Conservation (phyloP, 2,888 invertebrate species). For the Drosophila melanosoma region DNA sequence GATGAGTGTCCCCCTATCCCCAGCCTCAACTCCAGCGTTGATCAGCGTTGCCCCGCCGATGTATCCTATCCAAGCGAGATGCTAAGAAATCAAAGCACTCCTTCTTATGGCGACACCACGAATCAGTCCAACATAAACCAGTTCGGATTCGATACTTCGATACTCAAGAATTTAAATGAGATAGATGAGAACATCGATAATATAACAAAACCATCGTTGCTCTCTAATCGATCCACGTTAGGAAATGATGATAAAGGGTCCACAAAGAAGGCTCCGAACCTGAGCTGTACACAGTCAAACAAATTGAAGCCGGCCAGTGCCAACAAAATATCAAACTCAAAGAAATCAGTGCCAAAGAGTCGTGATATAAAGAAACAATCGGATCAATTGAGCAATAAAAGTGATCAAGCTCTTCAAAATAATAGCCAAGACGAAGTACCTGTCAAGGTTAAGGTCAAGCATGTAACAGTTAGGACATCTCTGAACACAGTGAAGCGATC, state of each 20-base stretch:
- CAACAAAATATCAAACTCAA: not conserved
- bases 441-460: conserved; percentile 2
- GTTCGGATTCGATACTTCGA: not conserved
- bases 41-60: not conserved
- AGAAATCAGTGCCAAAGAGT: not conserved
- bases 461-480: conserved; percentile 16
- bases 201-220: conserved; percentile 13
- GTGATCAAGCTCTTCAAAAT: not conserved
- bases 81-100: conserved; percentile 29
- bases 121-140: not conserved
- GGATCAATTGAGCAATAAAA: not conserved
- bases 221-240: not conserved
- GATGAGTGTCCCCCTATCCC: not conserved
- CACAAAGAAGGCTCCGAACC: not conserved
- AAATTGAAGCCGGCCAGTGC: no score
- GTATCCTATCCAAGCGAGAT: conserved; percentile 27
- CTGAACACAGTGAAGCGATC: conserved; percentile 20
- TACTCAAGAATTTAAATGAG: not conserved
- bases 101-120: conserved; percentile 13
- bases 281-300: no score
- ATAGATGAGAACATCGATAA: conserved; percentile 13
- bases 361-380: not conserved
- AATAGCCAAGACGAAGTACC: not conserved
- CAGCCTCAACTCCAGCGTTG: not conserved
- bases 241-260: not conserved